Evolutionary conservation across 1,140 invertebrate genomes (phyloP).

Genomic region (Neuroterus valhalla): DNA sequence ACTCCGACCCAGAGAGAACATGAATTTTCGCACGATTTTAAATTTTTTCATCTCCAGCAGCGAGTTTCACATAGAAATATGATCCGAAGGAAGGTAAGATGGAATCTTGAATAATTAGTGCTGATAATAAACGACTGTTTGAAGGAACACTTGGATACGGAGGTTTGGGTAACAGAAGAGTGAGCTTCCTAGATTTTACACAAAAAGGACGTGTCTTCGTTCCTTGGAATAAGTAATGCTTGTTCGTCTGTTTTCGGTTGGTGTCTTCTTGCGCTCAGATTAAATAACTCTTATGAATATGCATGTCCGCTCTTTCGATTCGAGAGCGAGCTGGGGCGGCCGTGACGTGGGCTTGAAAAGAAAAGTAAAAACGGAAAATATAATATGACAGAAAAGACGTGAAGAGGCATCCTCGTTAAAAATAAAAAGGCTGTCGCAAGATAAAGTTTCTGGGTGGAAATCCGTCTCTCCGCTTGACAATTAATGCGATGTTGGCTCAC

Average conservation of each 20-base stretch:
- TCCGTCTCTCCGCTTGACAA: conserved; percentile 15
- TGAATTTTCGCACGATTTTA: no score
- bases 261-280: conserved; percentile 36
- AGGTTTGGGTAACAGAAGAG: background rate
- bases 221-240: conserved; percentile 22
- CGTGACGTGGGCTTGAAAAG: conserved; percentile 40
- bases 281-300: conserved; percentile 51
- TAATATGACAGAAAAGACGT: conserved; percentile 39
- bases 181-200: background rate
- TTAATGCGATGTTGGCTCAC: conserved; percentile 14
- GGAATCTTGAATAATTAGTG: no score
- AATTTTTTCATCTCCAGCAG: no score
- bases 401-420: conserved; percentile 20
- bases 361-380: conserved; percentile 42
- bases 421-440: conserved; percentile 44
- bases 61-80: no score
- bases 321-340: conserved; percentile 38
- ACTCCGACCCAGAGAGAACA: no score
- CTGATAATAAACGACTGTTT: no score
- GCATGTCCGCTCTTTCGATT: conserved; percentile 36
- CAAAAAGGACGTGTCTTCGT: background rate
- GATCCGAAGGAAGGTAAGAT: no score
- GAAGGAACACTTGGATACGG: no score
- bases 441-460: conserved; percentile 42
- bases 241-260: background rate